phyloP scores from a whole-genome alignment of 2,113 vertebrate genomes.

The Bothrops jararaca region DNA sequence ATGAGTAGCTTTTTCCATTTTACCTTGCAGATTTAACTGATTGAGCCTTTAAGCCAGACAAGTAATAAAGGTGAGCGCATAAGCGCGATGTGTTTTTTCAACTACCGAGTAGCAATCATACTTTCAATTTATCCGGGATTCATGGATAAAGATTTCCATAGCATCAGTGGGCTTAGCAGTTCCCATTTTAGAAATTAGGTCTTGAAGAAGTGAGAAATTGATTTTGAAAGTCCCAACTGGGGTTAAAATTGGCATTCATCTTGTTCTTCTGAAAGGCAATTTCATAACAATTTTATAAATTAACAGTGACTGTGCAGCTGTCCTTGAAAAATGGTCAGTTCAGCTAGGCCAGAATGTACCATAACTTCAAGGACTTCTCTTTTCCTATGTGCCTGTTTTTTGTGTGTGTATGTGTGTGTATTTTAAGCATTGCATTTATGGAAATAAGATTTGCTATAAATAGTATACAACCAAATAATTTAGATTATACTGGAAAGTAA shows the following conservation, averaged over 20 bases:
- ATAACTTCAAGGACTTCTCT: slow-evolving; percentile 29
- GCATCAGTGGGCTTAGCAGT: neutral
- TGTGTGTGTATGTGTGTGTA: neutral
- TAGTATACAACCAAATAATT: slow-evolving; percentile 46
- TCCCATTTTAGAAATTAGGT: slow-evolving; percentile 15
- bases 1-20: neutral
- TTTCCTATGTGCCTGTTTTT: neutral
- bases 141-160: neutral
- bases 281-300: slow-evolving; percentile 37
- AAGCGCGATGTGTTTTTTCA: neutral
- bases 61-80: neutral
- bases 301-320: slow-evolving; percentile 48
- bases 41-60: neutral
- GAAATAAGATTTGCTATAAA: slow-evolving; percentile 56
- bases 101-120: neutral
- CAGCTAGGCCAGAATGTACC: neutral
- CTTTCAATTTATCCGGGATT: neutral
- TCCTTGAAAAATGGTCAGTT: slow-evolving; percentile 43
- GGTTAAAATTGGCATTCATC: slow-evolving; percentile 42
- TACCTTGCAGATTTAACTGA: neutral
- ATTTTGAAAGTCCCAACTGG: neutral
- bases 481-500: slow-evolving; percentile 40
- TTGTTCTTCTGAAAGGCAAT: slow-evolving; percentile 32
- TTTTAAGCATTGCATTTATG: slow-evolving; percentile 41
- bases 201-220: neutral